phyloP scores from a whole-genome alignment of 2,113 vertebrate genomes.

The Furnarius figulus region DNA sequence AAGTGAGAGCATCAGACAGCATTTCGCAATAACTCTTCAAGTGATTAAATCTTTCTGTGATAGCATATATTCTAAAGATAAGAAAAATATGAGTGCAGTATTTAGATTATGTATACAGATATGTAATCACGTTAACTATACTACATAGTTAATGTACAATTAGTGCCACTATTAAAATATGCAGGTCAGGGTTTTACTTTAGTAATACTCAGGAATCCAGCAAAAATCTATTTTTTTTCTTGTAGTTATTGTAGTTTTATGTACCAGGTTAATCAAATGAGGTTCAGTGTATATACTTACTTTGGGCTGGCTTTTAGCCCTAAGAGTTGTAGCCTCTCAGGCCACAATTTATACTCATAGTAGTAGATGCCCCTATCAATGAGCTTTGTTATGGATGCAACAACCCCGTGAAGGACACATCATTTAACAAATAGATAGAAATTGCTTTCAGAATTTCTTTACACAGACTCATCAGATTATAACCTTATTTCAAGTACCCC shows the following conservation, averaged over 20 bases:
- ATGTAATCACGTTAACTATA: neutral
- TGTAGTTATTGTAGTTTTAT: neutral
- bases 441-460: neutral
- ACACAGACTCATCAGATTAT: neutral
- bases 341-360: neutral
- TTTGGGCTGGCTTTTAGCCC: neutral
- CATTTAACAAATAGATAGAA: neutral
- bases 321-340: neutral
- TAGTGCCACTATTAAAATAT: neutral
- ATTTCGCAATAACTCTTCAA: neutral
- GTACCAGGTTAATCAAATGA: neutral
- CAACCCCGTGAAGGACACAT: accelerated
- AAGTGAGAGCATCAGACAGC: neutral
- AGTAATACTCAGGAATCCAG: neutral
- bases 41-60: neutral
- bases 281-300: neutral
- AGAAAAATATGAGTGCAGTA: neutral
- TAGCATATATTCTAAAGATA: neutral
- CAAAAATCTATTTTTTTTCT: neutral
- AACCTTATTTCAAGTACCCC: neutral
- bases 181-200: neutral
- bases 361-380: accelerated
- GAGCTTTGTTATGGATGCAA: accelerated
- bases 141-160: neutral
- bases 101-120: neutral